Conservation (phyloP, 2,888 invertebrate genomes). For the Pseudococcus longispinus region DNA sequence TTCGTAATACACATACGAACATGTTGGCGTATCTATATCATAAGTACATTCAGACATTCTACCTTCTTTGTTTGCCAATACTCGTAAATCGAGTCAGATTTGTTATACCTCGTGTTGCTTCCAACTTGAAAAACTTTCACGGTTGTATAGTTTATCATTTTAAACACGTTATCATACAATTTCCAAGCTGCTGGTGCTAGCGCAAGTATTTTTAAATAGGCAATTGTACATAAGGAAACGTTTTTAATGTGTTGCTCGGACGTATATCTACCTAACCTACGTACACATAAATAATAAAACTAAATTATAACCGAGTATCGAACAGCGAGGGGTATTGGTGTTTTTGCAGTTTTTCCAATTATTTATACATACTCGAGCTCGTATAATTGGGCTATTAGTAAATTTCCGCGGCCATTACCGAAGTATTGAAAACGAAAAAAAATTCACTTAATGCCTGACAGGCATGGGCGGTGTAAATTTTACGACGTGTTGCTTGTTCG, state of each 20-base stretch:
- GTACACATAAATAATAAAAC: slow-evolving; percentile 23
- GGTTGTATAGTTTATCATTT: neutral
- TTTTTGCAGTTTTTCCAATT: neutral
- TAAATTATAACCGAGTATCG: slow-evolving; percentile 5
- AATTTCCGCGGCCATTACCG: neutral
- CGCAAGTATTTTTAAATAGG: neutral
- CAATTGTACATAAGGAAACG: neutral
- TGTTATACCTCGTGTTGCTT: neutral
- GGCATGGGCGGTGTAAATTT: slow-evolving; percentile 8
- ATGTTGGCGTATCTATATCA: slow-evolving; percentile 2
- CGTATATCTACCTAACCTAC: neutral
- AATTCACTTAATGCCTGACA: neutral
- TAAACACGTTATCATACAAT: neutral
- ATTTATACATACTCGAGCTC: neutral
- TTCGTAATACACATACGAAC: neutral
- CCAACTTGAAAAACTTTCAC: slow-evolving; percentile 5
- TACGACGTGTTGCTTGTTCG: slow-evolving; percentile 8
- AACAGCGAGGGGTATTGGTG: slow-evolving; percentile 2
- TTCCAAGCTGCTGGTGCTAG: neutral
- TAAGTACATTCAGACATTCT: neutral
- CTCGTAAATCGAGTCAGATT: neutral
- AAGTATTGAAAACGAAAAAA: neutral
- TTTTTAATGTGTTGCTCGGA: neutral
- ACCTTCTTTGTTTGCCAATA: neutral
- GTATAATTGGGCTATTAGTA: slow-evolving; percentile 14